phyloP scores from a whole-genome alignment of 2,888 invertebrate species.

The Halictus ligatus region DNA sequence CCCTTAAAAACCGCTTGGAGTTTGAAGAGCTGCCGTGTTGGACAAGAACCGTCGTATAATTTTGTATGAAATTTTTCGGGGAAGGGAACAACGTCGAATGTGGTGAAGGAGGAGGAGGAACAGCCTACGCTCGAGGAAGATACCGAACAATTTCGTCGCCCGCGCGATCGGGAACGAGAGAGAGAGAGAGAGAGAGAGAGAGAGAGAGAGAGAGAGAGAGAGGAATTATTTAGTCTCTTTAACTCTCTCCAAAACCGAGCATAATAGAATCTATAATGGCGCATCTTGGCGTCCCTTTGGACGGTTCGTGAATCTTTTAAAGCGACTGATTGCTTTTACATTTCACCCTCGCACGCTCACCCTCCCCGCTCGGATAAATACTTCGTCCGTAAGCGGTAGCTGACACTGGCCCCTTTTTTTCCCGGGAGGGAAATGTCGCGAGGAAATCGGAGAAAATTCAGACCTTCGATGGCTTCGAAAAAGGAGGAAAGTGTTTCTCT shows the following conservation, averaged over 20 bases:
- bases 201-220: too few species aligned
- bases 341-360: conserved; percentile 50
- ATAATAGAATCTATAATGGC: conserved; percentile 62
- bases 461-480: conserved; percentile 36
- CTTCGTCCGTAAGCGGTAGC: conserved; percentile 49
- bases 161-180: conserved; percentile 25
- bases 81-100: too few species aligned
- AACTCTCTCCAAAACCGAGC: conserved; percentile 44
- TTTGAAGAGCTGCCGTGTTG: too few species aligned
- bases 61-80: not conserved
- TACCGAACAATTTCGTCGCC: conserved; percentile 38
- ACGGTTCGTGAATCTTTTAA: conserved; percentile 62
- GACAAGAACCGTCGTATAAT: not conserved
- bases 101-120: not conserved
- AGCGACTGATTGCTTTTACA: conserved; percentile 61
- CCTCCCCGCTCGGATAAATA: conserved; percentile 52
- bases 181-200: too few species aligned
- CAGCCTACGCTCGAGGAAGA: conserved; percentile 26
- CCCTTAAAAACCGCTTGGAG: too few species aligned
- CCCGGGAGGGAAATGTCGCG: conserved; percentile 25
- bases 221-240: conserved; percentile 57
- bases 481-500: conserved; percentile 36
- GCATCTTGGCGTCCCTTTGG: conserved; percentile 52
- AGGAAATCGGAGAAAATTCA: conserved; percentile 51
- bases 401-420: conserved; percentile 41